A percentile compares a stretch with the other conserved stretches of the same genome.
Evolutionary conservation across 2,888 invertebrate genomes (phyloP).

Genomic region (Hetaerina titia): DNA sequence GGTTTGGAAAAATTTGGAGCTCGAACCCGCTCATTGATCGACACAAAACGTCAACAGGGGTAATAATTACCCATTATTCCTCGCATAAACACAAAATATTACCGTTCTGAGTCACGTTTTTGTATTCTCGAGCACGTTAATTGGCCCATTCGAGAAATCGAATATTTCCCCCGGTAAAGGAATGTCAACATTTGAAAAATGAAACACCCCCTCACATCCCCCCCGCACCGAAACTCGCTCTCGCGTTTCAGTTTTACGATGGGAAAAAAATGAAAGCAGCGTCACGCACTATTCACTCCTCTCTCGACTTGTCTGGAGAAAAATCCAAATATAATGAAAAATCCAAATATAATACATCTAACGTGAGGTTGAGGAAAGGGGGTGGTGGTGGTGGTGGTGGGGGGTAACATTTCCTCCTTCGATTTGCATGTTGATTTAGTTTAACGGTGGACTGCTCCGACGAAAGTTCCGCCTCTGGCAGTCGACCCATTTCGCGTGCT

Average conservation of each 20-base stretch:
- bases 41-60: not conserved
- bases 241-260: not conserved
- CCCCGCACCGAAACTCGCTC: too few species aligned
- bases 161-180: not conserved
- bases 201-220: not conserved
- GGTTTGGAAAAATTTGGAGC: not conserved
- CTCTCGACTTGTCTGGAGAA: too few species aligned
- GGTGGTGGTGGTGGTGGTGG: too few species aligned
- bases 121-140: not conserved
- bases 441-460: not conserved
- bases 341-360: not conserved
- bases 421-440: not conserved
- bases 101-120: not conserved
- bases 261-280: not conserved
- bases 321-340: not conserved
- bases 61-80: not conserved
- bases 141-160: not conserved
- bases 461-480: not conserved
- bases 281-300: too few species aligned
- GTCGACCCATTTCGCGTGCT: constrained; percentile 26
- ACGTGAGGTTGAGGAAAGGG: not conserved
- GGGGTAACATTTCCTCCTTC: not conserved
- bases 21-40: not conserved
- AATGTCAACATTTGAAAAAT: not conserved
- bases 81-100: not conserved